Conservation (phyloP, 2,113 vertebrate species). For the Bombycilla garrulus region DNA sequence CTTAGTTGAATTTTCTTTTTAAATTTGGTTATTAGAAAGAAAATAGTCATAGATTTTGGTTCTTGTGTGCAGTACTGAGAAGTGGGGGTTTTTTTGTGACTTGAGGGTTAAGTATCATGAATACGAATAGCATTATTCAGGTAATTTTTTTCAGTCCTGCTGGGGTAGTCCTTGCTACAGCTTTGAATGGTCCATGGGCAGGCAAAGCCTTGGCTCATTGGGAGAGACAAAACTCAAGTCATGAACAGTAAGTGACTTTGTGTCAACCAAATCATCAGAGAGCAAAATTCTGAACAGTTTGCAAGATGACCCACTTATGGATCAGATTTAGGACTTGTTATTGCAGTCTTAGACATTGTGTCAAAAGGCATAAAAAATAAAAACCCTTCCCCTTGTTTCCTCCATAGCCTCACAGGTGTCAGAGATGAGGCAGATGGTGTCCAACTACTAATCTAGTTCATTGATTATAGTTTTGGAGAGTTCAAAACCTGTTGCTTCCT, state of each 20-base stretch:
- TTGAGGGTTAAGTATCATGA: neutral
- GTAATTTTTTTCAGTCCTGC: neutral
- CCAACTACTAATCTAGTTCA: neutral
- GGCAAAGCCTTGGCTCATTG: neutral
- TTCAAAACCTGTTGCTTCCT: neutral
- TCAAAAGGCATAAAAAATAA: neutral
- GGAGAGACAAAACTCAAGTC: neutral
- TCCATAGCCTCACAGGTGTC: neutral
- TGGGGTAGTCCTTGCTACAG: neutral
- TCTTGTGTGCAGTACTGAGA: neutral
- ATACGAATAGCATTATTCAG: neutral
- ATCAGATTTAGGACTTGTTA: neutral
- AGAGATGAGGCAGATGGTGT: neutral
- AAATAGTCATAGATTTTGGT: neutral
- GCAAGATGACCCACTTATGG: neutral
- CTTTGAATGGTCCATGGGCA: neutral
- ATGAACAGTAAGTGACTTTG: neutral
- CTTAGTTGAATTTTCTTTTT: neutral
- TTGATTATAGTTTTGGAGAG: neutral
- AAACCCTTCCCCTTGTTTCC: neutral
- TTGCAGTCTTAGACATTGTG: neutral
- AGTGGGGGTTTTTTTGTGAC: rapidly evolving
- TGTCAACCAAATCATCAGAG: neutral
- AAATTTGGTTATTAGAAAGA: neutral
- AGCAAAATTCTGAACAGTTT: neutral